Evolutionary conservation across 2,113 vertebrate genomes (phyloP), one percentile per base, ranked within the genome.

Genomic region (Thalassoma bifasciatum): DNA sequence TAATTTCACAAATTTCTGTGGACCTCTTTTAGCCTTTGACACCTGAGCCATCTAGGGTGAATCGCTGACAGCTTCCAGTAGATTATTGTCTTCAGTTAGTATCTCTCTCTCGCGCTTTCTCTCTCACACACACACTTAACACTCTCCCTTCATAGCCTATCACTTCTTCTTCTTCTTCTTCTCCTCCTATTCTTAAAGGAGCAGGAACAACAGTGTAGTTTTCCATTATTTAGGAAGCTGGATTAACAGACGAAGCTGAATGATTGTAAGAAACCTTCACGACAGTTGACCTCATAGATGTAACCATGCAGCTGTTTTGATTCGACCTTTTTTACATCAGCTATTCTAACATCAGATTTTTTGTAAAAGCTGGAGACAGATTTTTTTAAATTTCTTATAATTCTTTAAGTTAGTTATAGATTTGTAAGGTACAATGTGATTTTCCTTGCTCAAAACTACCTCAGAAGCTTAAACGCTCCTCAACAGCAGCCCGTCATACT

Each of bases 1-100:
- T 93, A 92, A 92, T 92, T 92, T 88, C 84, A 88, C 88, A 91
- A 85, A 88, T 90, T 90, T 91, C 83, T 76, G 83, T 85, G 70
- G 81, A 79, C 77, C 86, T 89, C 80, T 92, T 93, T 94, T 91
- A 94, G 89, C 92, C 90, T 83, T 77, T 93, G 93, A 92, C 93
- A 93, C 89, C 78, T 81, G 89, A 92, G 88, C 72, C 82, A 84
- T 60, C 66, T 74, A 91, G 87, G 87, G 80, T 88, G 86, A 89
- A 81, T 77, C 56, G 83, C 89, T 90, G 89, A 88, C 90, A 92
- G 88, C 85, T 81, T 88, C 86, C 69, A 63, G 80, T 70, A 76
- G 77, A 89, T 85, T 81, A 83, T 87, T 83, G 84, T 90, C 89
- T 77, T 65, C 72, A 37, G 69, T 72, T 84, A 59, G 71, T 75